Percentiles rank a stretch among this genome's conserved stretches.
These are phyloP conservation scores for Pachypsylla venusta DNA, from an alignment of 1,140 invertebrate genomes.

Conservation along the genomic window DNA sequence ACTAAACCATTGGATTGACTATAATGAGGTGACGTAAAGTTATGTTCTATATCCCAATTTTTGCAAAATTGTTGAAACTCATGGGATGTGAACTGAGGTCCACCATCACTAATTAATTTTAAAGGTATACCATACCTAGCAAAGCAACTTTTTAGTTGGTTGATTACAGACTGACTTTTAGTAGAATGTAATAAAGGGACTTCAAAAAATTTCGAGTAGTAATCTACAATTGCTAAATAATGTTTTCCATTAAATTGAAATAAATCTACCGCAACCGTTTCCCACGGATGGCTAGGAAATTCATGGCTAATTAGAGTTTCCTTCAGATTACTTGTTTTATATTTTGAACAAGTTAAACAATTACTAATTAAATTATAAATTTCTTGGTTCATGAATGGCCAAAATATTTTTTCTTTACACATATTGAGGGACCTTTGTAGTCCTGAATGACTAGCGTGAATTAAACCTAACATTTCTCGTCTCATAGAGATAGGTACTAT, in stretches of 20 bases:
- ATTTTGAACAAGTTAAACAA: constrained; percentile 14
- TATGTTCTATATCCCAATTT: constrained; percentile 25
- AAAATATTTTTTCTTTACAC: constrained; percentile 11
- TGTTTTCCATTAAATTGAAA: constrained; percentile 27
- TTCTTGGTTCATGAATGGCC: constrained; percentile 9
- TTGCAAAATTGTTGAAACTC: constrained; percentile 30
- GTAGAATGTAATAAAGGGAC: constrained; percentile 12
- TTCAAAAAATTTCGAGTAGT: too few relatives aligned
- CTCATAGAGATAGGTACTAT: constrained; percentile 27
- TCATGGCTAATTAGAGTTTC: constrained; percentile 27
- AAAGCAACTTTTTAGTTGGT: constrained; percentile 23
- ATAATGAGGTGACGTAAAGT: constrained; percentile 14
- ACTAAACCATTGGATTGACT: constrained; percentile 18
- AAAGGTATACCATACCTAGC: constrained; percentile 27
- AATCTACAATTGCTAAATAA: constrained; percentile 28
- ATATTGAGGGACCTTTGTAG: constrained; percentile 2
- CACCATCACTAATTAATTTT: constrained; percentile 29
- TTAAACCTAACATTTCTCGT: background rate
- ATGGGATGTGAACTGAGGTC: constrained; percentile 28
- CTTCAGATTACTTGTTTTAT: constrained; percentile 19
- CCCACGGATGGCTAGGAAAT: constrained; percentile 22
- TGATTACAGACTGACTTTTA: constrained; percentile 17
- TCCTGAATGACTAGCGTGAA: background rate
- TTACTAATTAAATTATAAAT: too few relatives aligned
- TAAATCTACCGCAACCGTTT: too few relatives aligned